phyloP scores from a whole-genome alignment of 2,113 vertebrate genomes.

The Catharus fuscescens region DNA sequence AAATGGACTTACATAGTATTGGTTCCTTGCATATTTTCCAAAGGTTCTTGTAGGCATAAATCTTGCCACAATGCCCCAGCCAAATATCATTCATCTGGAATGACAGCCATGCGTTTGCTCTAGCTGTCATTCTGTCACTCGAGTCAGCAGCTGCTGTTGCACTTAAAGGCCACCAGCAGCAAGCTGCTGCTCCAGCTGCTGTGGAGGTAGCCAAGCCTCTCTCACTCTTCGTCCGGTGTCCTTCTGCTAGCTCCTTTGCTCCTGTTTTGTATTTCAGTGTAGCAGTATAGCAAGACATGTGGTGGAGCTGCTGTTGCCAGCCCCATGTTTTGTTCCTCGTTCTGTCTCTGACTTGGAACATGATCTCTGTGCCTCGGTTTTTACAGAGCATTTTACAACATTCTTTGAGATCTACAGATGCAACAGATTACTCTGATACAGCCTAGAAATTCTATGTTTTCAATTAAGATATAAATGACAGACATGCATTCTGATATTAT shows the following conservation, averaged over 20 bases:
- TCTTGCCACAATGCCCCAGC: background rate
- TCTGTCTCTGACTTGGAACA: conserved; percentile 3
- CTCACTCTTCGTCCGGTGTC: background rate
- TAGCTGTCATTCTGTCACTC: conserved; percentile 13
- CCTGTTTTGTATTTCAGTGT: background rate
- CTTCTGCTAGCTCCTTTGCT: background rate
- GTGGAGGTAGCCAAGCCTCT: background rate
- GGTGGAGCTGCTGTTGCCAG: background rate
- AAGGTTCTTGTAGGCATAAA: conserved; percentile 14
- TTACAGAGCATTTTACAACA: conserved; percentile 13
- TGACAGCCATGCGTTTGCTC: background rate
- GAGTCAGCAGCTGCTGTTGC: background rate
- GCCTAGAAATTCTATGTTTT: conserved; percentile 17
- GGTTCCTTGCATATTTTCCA: conserved; percentile 2
- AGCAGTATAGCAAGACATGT: background rate
- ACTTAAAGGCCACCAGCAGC: background rate
- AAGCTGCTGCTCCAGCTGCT: background rate
- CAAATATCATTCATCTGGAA: conserved; percentile 12
- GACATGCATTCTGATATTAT: background rate
- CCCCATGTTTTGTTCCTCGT: background rate
- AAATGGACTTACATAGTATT: background rate
- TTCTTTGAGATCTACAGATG: conserved; percentile 31
- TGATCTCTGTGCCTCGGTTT: background rate
- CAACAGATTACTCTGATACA: background rate
- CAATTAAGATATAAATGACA: conserved; percentile 34